Evolutionary conservation across 1,140 invertebrate genomes (phyloP), one percentile per base, ranked within the genome.

Genomic region (Ylistrum balloti): DNA sequence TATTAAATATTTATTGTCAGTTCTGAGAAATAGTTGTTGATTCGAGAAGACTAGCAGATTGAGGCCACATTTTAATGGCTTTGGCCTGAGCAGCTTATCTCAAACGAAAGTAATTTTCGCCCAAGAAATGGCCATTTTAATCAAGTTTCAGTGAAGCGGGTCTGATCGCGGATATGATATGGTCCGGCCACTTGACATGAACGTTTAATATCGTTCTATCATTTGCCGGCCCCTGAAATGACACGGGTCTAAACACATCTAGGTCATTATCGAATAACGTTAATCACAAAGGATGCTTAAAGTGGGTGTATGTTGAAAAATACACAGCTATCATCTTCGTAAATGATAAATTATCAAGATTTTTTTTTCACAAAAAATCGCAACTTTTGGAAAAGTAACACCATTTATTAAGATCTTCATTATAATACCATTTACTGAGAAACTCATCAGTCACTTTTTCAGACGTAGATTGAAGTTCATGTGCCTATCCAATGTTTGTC

Each of bases 41-140:
- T 74, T 74, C 22, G 56, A 28, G 56, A 17, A 74, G 56, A n/a
- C n/a, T n/a, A 9, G 22, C 56, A 74, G 56, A 74, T 74, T 74
- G 56, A 74, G 22, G 56, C 56, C 22, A 28, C 22, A n/a, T 74
- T 74, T 74, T 74, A 74, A 74, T 74, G n/a, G 56, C 56, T 74
- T 28, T 22, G 41, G 56, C 3, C 56, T 9, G 56, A 74, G 28
- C 56, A 74, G 28, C 56, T 74, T 74, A 74, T 74, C 56, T 74
- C 56, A 74, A 74, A 74, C 56, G 56, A 74, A 74, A 28, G 22
- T 74, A 74, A 74, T 74, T 74, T 74, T 74, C 56, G 56, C 56
- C n/a, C 56, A n/a, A 74, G 56, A 74, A 74, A 74, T 74, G 56
- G 56, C 56, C 56, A 74, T 74, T 74, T 74, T 74, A 74, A 74